These are phyloP conservation scores for Nasonia giraulti DNA, from an alignment of 1,140 invertebrate species.

Conservation along the genomic window DNA sequence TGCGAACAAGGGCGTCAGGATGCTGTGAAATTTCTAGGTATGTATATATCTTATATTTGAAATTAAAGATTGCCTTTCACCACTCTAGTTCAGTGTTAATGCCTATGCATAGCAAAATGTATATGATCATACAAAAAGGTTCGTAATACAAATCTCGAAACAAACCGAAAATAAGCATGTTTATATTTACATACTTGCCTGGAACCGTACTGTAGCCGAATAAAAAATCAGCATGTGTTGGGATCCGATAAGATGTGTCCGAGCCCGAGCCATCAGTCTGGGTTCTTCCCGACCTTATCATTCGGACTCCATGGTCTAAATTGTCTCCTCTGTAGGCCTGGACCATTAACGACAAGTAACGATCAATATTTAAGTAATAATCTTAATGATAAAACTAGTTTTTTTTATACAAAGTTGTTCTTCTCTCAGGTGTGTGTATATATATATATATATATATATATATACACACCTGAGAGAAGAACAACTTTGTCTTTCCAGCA, in stretches of 20 bases:
- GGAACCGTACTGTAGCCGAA: conserved; percentile 81
- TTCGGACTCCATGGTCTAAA: conserved; percentile 70
- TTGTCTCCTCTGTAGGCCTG: conserved; percentile 77
- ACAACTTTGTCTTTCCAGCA: conserved; percentile 80
- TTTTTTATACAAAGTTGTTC: too few species aligned
- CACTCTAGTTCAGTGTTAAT: too few species aligned
- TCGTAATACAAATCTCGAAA: too few species aligned
- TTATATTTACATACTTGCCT: conserved; percentile 71
- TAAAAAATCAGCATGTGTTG: conserved; percentile 84
- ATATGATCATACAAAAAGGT: too few species aligned
- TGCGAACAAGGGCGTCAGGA: conserved; percentile 57
- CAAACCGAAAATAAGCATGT: too few species aligned
- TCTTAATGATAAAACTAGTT: neutral
- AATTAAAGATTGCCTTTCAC: neutral
- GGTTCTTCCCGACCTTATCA: conserved; percentile 53
- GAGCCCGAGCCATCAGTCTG: conserved; percentile 63
- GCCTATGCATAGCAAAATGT: too few species aligned
- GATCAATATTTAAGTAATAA: neutral
- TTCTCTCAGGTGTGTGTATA: too few species aligned
- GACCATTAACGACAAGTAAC: conserved; percentile 50
- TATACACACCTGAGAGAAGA: conserved; percentile 76
- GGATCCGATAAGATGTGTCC: conserved; percentile 76
- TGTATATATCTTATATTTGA: neutral
- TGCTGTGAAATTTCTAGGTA: conserved; percentile 16
- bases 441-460: neutral